Percentiles rank a stretch among this genome's conserved stretches.
phyloP scores from a whole-genome alignment of 2,797 vertebrate species.

The Chaetophractus vellerosus region DNA sequence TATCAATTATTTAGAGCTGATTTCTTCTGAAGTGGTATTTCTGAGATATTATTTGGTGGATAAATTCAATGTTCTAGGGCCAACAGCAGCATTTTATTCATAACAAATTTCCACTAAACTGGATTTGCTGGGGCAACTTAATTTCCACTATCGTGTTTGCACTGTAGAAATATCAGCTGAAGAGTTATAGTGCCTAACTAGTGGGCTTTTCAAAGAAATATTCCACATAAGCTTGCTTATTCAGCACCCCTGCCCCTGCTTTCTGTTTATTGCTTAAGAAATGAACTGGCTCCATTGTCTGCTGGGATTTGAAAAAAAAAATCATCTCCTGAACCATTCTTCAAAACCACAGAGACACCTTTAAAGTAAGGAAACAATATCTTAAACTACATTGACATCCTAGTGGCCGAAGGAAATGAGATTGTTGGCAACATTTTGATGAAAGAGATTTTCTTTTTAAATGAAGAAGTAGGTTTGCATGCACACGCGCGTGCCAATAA shows the following conservation, averaged over 20 bases:
- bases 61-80: conserved; percentile 97
- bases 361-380: conserved; percentile 88
- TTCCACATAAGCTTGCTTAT: conserved; percentile 93
- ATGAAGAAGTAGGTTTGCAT: conserved; percentile 65
- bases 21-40: conserved; percentile 96
- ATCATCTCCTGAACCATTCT: conserved; percentile 81
- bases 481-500: neutral
- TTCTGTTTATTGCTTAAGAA: conserved; percentile 91
- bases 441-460: conserved; percentile 88
- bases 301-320: conserved; percentile 70
- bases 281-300: conserved; percentile 89
- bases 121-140: conserved; percentile 93
- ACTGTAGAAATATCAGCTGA: conserved; percentile 92
- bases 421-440: conserved; percentile 87
- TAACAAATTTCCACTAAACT: conserved; percentile 93
- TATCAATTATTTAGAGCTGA: conserved; percentile 97
- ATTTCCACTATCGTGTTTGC: conserved; percentile 92
- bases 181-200: conserved; percentile 91
- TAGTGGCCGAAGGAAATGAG: conserved; percentile 86
- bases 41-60: conserved; percentile 96
- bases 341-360: conserved; percentile 84
- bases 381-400: conserved; percentile 86
- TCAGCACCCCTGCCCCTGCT: conserved; percentile 90
- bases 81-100: conserved; percentile 93
- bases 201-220: conserved; percentile 91